Evolutionary conservation across 2,888 invertebrate genomes (phyloP).

Genomic region (Adelognathus sp.): DNA sequence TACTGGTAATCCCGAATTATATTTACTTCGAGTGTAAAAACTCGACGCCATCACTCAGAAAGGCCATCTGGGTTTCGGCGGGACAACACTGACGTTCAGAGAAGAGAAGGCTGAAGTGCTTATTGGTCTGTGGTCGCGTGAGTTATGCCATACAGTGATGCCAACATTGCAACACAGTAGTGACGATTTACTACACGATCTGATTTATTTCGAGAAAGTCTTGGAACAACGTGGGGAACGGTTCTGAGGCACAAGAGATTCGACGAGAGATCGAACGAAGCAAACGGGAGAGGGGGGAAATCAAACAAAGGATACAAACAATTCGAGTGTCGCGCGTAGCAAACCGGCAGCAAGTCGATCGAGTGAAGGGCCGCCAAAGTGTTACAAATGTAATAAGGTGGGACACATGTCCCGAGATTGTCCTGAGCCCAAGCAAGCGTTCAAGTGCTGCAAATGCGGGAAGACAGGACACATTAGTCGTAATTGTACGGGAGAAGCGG

Average conservation of each 20-base stretch:
- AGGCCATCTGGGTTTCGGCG: no score
- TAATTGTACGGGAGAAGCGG: neutral
- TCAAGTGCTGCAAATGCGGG: neutral
- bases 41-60: no score
- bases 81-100: neutral
- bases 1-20: no score
- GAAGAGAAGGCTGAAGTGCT: neutral
- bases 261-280: neutral
- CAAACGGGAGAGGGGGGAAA: neutral
- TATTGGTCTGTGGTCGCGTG: conserved; percentile 7
- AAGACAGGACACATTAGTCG: neutral
- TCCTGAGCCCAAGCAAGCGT: neutral
- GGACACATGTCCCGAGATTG: conserved; percentile 17
- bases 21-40: no score
- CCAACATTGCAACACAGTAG: neutral
- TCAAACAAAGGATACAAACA: no score
- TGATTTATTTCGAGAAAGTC: conserved; percentile 1
- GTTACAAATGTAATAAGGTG: neutral
- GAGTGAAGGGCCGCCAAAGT: neutral
- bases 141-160: neutral
- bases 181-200: neutral
- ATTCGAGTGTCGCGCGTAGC: neutral
- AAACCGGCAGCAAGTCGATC: neutral
- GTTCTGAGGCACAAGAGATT: neutral
- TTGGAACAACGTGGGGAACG: neutral